Percentiles rank a stretch among this genome's conserved stretches.
These are phyloP conservation scores for Condylura cristata DNA, from an alignment of 2,113 vertebrate species.

Conservation along the genomic window DNA sequence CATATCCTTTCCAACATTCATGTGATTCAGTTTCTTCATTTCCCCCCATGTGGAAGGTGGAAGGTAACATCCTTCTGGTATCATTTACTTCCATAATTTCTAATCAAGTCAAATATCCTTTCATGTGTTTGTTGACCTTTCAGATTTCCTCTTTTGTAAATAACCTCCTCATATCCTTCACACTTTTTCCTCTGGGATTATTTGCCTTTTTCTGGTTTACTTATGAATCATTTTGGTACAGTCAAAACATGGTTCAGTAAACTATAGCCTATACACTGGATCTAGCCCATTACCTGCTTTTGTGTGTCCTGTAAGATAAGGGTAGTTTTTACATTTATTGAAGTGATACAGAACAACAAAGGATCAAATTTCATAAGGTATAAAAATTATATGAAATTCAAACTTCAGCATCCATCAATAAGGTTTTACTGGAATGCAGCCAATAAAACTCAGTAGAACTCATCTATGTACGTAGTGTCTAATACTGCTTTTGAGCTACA, in stretches of 20 bases:
- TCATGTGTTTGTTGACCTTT: slow-evolving; percentile 24
- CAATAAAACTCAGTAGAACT: too few relatives aligned
- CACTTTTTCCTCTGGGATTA: slow-evolving; percentile 53
- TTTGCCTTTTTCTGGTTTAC: slow-evolving; percentile 4
- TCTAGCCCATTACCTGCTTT: not conserved
- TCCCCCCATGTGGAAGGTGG: not conserved
- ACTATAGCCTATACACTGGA: not conserved
- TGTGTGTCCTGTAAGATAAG: slow-evolving; percentile 28
- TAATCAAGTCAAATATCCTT: not conserved
- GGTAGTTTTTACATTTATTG: slow-evolving; percentile 52
- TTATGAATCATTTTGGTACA: slow-evolving; percentile 18
- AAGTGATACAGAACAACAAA: not conserved
- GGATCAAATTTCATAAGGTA: not conserved
- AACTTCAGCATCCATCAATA: not conserved
- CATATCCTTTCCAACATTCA: not conserved
- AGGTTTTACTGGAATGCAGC: slow-evolving; percentile 26
- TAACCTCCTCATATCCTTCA: not conserved
- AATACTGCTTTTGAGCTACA: not conserved
- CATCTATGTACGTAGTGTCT: not conserved
- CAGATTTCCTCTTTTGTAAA: slow-evolving; percentile 18
- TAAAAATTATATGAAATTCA: slow-evolving; percentile 50
- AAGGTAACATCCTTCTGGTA: not conserved
- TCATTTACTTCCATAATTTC: slow-evolving; percentile 23
- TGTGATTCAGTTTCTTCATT: not conserved
- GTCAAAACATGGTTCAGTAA: not conserved